phyloP scores from a whole-genome alignment of 1,140 invertebrate genomes.

The Antheraea mylitta region DNA sequence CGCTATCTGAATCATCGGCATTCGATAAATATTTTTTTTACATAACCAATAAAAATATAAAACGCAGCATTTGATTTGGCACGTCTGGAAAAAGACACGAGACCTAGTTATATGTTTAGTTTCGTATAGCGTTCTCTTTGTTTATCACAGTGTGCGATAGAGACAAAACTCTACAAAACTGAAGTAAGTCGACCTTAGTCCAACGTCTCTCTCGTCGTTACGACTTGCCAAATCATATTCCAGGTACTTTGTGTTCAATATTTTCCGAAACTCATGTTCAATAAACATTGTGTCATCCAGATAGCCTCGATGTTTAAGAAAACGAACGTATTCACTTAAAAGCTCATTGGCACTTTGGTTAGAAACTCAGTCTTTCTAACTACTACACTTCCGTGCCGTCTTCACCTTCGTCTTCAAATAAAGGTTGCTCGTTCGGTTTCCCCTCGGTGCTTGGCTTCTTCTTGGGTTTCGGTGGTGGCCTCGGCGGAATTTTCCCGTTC shows the following conservation, averaged over 20 bases:
- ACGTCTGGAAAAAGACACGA: too few species aligned
- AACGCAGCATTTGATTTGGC: too few species aligned
- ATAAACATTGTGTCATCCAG: not conserved
- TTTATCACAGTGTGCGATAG: too few species aligned
- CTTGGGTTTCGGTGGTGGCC: constrained; percentile 90
- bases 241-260: not conserved
- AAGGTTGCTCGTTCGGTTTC: constrained; percentile 81
- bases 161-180: too few species aligned
- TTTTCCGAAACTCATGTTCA: not conserved
- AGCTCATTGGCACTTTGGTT: constrained; percentile 71
- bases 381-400: constrained; percentile 91
- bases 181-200: too few species aligned
- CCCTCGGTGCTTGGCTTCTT: constrained; percentile 81
- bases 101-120: too few species aligned
- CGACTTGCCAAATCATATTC: too few species aligned
- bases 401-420: constrained; percentile 92
- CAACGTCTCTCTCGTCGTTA: too few species aligned
- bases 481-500: constrained; percentile 86
- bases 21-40: too few species aligned
- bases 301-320: constrained; percentile 15
- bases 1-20: not conserved
- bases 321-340: constrained; percentile 39
- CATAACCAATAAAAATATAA: too few species aligned
- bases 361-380: constrained; percentile 14
- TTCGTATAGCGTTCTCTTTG: too few species aligned